phyloP scores from a whole-genome alignment of 2,797 vertebrate species.

The Pelodytes ibericus region DNA sequence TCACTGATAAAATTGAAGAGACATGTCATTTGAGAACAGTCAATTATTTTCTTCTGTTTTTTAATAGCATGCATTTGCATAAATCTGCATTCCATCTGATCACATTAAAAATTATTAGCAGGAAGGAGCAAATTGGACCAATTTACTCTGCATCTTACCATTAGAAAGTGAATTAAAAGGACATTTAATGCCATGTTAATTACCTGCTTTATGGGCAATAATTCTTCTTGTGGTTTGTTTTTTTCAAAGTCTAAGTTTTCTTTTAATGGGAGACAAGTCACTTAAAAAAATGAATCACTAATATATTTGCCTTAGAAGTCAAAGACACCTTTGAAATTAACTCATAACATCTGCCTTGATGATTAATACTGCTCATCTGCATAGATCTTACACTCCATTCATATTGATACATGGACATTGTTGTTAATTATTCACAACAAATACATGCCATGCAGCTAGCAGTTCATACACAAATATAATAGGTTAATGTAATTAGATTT shows the following conservation, averaged over 20 bases:
- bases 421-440: too few relatives aligned
- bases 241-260: conserved; percentile 30
- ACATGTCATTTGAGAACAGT: conserved; percentile 29
- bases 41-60: conserved; percentile 50
- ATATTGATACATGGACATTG: too few relatives aligned
- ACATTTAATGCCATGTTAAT: conserved; percentile 55
- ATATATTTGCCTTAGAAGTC: conserved; percentile 47
- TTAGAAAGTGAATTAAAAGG: conserved; percentile 56
- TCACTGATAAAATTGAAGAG: conserved; percentile 18
- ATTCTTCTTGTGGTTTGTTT: conserved; percentile 44
- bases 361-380: conserved; percentile 32
- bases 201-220: conserved; percentile 53
- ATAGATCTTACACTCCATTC: too few relatives aligned
- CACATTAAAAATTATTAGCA: conserved; percentile 55
- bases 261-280: conserved; percentile 44
- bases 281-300: conserved; percentile 49
- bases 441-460: too few relatives aligned
- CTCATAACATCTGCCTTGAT: conserved; percentile 41
- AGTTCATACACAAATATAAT: too few relatives aligned
- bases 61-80: conserved; percentile 52
- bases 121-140: conserved; percentile 54
- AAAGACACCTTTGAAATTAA: conserved; percentile 50
- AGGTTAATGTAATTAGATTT: too few relatives aligned
- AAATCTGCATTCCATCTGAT: conserved; percentile 57
- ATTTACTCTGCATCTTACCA: conserved; percentile 53